Percentiles rank a stretch among this genome's conserved stretches.
Conservation (phyloP, 2,797 vertebrate genomes). For the Hemibagrus guttatus region DNA sequence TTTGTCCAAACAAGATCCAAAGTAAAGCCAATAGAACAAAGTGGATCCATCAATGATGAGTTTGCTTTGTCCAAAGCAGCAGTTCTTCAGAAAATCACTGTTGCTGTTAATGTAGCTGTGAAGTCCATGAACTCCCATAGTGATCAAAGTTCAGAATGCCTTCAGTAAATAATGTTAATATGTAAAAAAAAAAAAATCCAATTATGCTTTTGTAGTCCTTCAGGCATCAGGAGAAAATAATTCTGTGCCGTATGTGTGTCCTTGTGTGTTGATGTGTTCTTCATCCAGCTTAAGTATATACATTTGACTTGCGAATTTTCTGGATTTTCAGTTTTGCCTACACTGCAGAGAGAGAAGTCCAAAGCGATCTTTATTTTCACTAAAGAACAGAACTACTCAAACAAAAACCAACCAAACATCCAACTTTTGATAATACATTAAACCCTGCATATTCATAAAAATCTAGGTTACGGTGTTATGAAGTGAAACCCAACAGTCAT, state of each 20-base stretch:
- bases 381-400: background rate
- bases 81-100: conserved; percentile 64
- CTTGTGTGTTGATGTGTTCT: background rate
- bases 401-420: background rate
- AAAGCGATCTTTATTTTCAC: background rate
- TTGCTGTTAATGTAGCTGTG: conserved; percentile 65
- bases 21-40: conserved; percentile 75
- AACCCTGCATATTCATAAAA: background rate
- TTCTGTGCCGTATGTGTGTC: background rate
- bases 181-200: background rate
- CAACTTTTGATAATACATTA: background rate
- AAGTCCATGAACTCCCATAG: conserved; percentile 80
- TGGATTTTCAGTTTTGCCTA: background rate
- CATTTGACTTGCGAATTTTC: background rate
- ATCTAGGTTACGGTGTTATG: background rate
- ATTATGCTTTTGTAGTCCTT: background rate
- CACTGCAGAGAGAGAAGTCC: background rate
- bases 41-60: conserved; percentile 82
- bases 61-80: conserved; percentile 67
- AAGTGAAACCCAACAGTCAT: background rate
- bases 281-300: background rate
- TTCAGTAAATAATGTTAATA: background rate
- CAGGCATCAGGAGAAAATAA: background rate
- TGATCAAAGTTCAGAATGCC: background rate
- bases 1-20: conserved; percentile 68